Base-by-base conservation (phyloP, 1,140 invertebrate species). In the Lepidotrigona ventralis region DNA sequence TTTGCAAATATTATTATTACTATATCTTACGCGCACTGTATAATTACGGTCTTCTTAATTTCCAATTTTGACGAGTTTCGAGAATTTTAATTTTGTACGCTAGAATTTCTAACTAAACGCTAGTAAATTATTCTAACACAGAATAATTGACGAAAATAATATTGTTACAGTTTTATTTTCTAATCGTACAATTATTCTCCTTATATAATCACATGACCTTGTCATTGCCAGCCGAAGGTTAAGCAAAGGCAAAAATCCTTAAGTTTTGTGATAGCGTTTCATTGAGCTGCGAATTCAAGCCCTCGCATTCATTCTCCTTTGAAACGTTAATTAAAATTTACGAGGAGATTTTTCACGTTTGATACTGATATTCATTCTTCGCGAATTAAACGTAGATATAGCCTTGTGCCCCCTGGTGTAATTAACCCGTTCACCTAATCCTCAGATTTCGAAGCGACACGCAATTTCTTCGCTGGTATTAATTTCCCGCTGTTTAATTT, bases 401-500 rank as follows among this genome's bases (percentile, higher is more conserved):
- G 39, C 39, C 8, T 46, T 46, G 39, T 9, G 39, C 39, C n/a
- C 39, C 14, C 11, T 46, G 6, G 1, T 46, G 12, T n/a, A 46
- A 70, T n/a, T 70, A 46, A 23, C 39, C n/a, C 58, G 74, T 76
- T 64, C 15, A 26, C 33, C n/a, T 51, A 51, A 63, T 76, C 58
- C 58, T 5, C 12, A n/a, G 58, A 9, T 23, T 64, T 76, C 58
- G 58, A 46, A 46, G 23, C 29, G 17, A 9, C 39, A 21, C 76
- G 29, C 64, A 51, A 79, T 56, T 69, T 46, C 76, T 68, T 79
- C 51, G 64, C 26, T 39, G 12, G 51, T 79, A 66, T 68, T 68
- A 54, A 79, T 79, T 79, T 68, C 26, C 14, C 51, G n/a, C 51
- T 64, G 76, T 19, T 68, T 68, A 68, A 54, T 79, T 68, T 79